Base-by-base conservation (phyloP, 1,140 invertebrate genomes). In the Microplitis demolitor region DNA sequence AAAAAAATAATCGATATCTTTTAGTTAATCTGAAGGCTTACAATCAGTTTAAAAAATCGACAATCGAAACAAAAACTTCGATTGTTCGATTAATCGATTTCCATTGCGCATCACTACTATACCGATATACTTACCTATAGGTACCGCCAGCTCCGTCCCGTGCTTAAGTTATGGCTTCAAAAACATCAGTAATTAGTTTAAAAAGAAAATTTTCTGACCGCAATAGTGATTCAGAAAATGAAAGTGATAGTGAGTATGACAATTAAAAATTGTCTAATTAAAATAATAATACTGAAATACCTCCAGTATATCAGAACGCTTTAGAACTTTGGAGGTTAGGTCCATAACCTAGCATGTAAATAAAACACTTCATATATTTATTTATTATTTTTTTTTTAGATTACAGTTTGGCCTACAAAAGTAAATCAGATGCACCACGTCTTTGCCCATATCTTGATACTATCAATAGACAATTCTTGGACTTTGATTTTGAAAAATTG, bases 401-500 rank as follows among this genome's bases (percentile, higher is more conserved):
- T 51, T 74, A 78, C 14, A 61, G 8, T 45, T n/a, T 24, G 2
- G 34, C 58, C 13, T 69, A 72, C 63, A 14, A 33, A 4, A 74
- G 66, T 11, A 80, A 71, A 68, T 60, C 71, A 4, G 79, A 84
- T 68, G 78, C 76, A 16, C 86, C 86, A 61, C 83, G 89, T 37
- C 69, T 89, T 34, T 99, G 98, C 85, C 97, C 98, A 2, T 99
- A 99, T 84, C 87, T 99, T 74, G 98, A 99, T 81, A 98, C 97
- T 14, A 99, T 99, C 58, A 98, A 99, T 86, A 90, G 97, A 63
- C 96, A 97, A 83, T 92, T 99, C 76, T 88, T 99, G 63, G 98
- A 99, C 88, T 99, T 99, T 90, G 98, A 99, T 89, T 99, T 99
- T 90, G 98, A 99, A 85, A 99, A 99, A 86, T 87, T 99, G 3